A percentile compares a stretch with the other conserved stretches of the same genome.
These are phyloP conservation scores for Oncorhynchus mykiss DNA, from an alignment of 2,113 vertebrate genomes.

Conservation along the genomic window DNA sequence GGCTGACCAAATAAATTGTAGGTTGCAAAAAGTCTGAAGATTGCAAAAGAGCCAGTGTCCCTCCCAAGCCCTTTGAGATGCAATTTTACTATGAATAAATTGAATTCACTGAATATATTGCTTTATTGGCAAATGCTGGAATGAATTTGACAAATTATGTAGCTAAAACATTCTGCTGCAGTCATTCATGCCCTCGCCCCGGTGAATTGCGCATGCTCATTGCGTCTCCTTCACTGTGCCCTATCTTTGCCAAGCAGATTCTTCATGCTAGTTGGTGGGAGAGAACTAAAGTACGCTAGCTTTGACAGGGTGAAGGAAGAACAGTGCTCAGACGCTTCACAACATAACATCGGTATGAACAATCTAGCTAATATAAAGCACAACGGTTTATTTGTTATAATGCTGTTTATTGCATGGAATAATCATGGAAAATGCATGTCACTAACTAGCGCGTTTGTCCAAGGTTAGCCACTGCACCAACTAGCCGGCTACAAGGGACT, in stretches of 20 bases:
- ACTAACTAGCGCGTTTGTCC: background rate
- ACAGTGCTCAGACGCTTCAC: conserved; percentile 2
- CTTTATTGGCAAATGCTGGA: too few species aligned
- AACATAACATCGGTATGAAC: conserved; percentile 44
- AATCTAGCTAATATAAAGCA: background rate
- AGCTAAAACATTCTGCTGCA: too few species aligned
- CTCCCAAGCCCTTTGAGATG: too few species aligned
- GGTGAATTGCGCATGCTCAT: conserved; percentile 12
- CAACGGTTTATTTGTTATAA: conserved; percentile 45
- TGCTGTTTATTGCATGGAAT: conserved; percentile 27
- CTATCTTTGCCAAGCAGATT: conserved; percentile 43
- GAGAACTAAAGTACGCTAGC: background rate
- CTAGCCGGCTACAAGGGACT: background rate
- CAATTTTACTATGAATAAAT: too few species aligned
- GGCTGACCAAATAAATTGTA: too few species aligned
- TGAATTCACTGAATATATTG: too few species aligned
- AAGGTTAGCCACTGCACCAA: conserved; percentile 1
- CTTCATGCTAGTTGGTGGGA: background rate
- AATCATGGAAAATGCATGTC: background rate
- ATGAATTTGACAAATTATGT: too few species aligned
- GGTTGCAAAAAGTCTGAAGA: too few species aligned
- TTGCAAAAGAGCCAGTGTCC: too few species aligned
- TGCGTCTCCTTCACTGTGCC: conserved; percentile 69
- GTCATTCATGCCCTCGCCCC: too few species aligned
- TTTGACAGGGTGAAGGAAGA: conserved; percentile 12